Base-by-base conservation (phyloP, 2,888 invertebrate genomes). In the Sialis fuliginosa region DNA sequence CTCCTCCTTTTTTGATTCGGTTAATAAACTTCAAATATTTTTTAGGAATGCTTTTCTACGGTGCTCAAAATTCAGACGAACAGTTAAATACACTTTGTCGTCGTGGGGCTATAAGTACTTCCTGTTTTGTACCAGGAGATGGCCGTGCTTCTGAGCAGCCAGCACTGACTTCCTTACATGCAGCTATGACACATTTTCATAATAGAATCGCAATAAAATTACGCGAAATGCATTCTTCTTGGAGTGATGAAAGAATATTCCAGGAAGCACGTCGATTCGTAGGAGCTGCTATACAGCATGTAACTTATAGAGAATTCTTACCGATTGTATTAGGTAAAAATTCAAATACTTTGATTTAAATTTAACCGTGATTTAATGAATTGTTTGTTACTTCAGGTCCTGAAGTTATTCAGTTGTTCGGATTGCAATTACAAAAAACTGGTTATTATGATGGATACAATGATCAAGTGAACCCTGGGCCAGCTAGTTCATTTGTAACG, bases 221-320 rank as follows among this genome's bases (percentile, higher is more conserved):
- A 39, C 71, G 78, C 5, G 72, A 73, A 42, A 58, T 88, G 39
- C 92, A 92, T 66, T 76, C 77, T 0, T 83, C 85, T 56, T 92
- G 92, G 92, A 81, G 79, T 56, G 91, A 92, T 58, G 90, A 91
- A 59, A 81, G 81, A 59, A 68, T 86, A 8, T 90, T 81, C 60
- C 88, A 89, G 57, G 91, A 91, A 63, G 77, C 86, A 0, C 69
- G 90, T 22, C 79, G 81, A 54, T 85, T 92, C 44, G 71, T 91
- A 4, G 81, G 79, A 1, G 89, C 89, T 9, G 71, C 83, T 60
- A 67, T 88, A 44, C 90, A 90, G 60, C 88, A 87, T 55, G 83
- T 90, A 48, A 86, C 85, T 0, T 90, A 82, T 57, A 72, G 79
- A 4, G 89, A 90, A 61, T 89, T 85, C 60, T 63, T 90, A 49